phyloP scores from a whole-genome alignment of 2,113 vertebrate genomes.

The Holacanthus passer region DNA sequence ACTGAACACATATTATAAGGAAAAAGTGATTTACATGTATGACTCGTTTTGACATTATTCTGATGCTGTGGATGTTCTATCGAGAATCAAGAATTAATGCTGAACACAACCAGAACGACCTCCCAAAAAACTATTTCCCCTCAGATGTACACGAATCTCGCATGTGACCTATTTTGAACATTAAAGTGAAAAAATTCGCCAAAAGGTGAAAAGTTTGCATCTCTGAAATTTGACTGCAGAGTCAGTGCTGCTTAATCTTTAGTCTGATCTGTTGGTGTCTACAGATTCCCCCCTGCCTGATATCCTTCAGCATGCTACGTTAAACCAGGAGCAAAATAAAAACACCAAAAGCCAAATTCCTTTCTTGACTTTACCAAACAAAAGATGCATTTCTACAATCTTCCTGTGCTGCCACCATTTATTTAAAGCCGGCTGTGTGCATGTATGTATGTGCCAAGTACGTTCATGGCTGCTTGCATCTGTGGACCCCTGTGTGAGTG shows the following conservation, averaged over 20 bases:
- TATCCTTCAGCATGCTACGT: background rate
- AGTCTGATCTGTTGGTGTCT: conserved; percentile 6
- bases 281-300: background rate
- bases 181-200: too few species aligned
- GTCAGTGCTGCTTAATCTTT: conserved; percentile 29
- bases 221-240: background rate
- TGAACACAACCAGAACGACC: too few species aligned
- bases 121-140: too few species aligned
- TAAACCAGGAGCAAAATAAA: conserved; percentile 33
- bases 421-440: conserved; percentile 40
- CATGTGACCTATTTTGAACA: too few species aligned
- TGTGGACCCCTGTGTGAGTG: conserved; percentile 20
- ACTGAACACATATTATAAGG: too few species aligned
- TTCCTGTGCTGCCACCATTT: conserved; percentile 11
- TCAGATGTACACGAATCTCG: too few species aligned
- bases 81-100: too few species aligned
- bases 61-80: too few species aligned
- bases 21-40: too few species aligned
- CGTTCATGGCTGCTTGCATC: conserved; percentile 35
- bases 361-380: conserved; percentile 13
- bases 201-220: too few species aligned
- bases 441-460: conserved; percentile 20
- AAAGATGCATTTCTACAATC: background rate
- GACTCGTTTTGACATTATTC: too few species aligned
- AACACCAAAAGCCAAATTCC: conserved; percentile 14